Conservation (phyloP, 2,113 vertebrate genomes). For the Paralichthys olivaceus region DNA sequence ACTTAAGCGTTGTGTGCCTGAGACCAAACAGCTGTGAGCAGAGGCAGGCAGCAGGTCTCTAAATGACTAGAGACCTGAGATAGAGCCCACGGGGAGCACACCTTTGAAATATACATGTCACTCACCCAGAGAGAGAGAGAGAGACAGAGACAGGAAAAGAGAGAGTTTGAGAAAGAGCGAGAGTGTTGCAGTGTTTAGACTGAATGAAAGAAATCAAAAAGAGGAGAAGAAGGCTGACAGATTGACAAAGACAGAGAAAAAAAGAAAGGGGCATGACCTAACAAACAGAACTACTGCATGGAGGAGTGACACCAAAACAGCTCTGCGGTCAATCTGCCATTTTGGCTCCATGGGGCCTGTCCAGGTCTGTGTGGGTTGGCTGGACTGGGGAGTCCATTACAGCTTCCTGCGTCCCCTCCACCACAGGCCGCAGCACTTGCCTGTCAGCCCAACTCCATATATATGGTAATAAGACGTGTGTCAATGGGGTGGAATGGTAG, state of each 20-base stretch:
- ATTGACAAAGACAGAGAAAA: background rate
- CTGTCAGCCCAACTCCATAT: slow-evolving; percentile 77
- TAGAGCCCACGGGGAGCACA: slow-evolving; percentile 61
- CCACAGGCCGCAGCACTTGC: slow-evolving; percentile 54
- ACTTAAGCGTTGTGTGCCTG: slow-evolving; percentile 83
- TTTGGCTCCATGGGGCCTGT: slow-evolving; percentile 50
- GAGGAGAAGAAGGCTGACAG: background rate
- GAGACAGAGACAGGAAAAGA: background rate
- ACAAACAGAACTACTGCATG: slow-evolving; percentile 19
- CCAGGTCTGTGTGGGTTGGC: slow-evolving; percentile 40
- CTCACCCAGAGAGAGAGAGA: slow-evolving; percentile 42
- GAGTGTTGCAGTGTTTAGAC: slow-evolving; percentile 28
- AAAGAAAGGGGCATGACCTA: background rate
- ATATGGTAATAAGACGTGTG: slow-evolving; percentile 79
- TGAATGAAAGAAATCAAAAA: slow-evolving; percentile 9
- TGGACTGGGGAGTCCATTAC: slow-evolving; percentile 63
- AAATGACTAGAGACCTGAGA: slow-evolving; percentile 77
- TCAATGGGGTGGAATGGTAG: slow-evolving; percentile 30
- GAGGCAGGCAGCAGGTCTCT: slow-evolving; percentile 64
- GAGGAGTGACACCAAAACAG: slow-evolving; percentile 14
- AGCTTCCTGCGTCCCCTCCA: slow-evolving; percentile 36
- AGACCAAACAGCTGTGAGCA: slow-evolving; percentile 85
- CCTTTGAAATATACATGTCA: slow-evolving; percentile 82
- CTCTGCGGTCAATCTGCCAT: slow-evolving; percentile 45
- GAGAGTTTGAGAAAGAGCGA: slow-evolving; percentile 12